phyloP scores from a whole-genome alignment of 2,888 invertebrate genomes.

The Ferrisia virgata region DNA sequence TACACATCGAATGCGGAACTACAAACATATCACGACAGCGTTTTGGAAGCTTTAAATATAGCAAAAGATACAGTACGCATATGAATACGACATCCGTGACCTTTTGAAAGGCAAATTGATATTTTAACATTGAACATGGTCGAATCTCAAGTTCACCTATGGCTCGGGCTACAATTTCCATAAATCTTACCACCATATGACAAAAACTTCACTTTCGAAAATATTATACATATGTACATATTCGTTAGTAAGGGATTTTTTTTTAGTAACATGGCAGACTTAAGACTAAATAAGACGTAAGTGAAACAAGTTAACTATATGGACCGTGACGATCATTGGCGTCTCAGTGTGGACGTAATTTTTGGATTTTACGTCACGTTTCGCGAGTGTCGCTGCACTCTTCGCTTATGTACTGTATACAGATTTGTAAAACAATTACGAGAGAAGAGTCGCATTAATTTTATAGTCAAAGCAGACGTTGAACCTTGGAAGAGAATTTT shows the following conservation, averaged over 20 bases:
- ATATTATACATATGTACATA: not conserved
- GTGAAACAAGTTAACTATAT: not conserved
- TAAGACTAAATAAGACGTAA: not conserved
- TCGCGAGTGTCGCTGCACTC: not conserved
- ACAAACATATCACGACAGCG: no score
- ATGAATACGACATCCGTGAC: not conserved
- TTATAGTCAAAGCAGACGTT: not conserved
- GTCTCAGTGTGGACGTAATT: not conserved
- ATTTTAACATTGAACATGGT: conserved; percentile 7
- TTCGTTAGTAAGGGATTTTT: not conserved
- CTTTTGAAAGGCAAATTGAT: conserved; percentile 17
- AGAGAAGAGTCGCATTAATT: not conserved
- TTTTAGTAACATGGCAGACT: not conserved
- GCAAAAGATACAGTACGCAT: no score
- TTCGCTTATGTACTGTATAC: not conserved
- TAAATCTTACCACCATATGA: not conserved
- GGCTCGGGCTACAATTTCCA: not conserved
- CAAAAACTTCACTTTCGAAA: not conserved
- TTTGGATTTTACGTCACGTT: not conserved
- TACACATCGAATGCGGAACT: conserved; percentile 13
- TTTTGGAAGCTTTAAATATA: not conserved
- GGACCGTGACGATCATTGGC: conserved; percentile 22
- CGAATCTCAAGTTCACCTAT: not conserved
- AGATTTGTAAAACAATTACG: not conserved
- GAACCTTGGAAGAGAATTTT: not conserved